phyloP scores from a whole-genome alignment of 2,888 invertebrate genomes.

The Coenonympha glycerion region DNA sequence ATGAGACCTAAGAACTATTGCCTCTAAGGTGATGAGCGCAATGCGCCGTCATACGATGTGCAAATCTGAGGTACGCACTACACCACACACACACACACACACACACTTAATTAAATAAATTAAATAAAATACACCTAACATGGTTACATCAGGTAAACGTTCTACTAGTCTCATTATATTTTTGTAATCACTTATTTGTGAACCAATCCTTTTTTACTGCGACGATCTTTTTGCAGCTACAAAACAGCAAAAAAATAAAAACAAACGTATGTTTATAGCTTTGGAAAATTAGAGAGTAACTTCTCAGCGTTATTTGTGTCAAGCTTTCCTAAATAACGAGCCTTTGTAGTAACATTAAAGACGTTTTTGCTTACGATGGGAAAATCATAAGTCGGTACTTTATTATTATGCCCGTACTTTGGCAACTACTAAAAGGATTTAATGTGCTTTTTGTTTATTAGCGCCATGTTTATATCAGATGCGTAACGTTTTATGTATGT shows the following conservation, averaged over 20 bases:
- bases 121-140: too few relatives aligned
- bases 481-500: not conserved
- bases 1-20: too few relatives aligned
- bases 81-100: too few relatives aligned
- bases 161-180: too few relatives aligned
- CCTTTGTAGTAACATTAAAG: conserved; percentile 12
- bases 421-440: conserved; percentile 10
- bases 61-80: too few relatives aligned
- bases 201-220: too few relatives aligned
- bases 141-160: too few relatives aligned
- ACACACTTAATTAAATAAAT: too few relatives aligned
- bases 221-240: too few relatives aligned
- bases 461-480: not conserved
- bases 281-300: conserved; percentile 2
- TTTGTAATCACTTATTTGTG: too few relatives aligned
- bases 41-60: too few relatives aligned
- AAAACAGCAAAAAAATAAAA: not conserved
- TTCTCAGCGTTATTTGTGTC: conserved; percentile 6
- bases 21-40: too few relatives aligned
- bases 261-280: not conserved
- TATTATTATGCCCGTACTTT: conserved; percentile 9
- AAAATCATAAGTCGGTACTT: conserved; percentile 10
- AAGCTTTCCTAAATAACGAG: conserved; percentile 10
- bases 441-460: conserved; percentile 9
- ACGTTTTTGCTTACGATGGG: conserved; percentile 9